Percentiles rank a stretch among this genome's conserved stretches.
phyloP scores from a whole-genome alignment of 2,888 invertebrate genomes.

The Microctonus hyperodae region DNA sequence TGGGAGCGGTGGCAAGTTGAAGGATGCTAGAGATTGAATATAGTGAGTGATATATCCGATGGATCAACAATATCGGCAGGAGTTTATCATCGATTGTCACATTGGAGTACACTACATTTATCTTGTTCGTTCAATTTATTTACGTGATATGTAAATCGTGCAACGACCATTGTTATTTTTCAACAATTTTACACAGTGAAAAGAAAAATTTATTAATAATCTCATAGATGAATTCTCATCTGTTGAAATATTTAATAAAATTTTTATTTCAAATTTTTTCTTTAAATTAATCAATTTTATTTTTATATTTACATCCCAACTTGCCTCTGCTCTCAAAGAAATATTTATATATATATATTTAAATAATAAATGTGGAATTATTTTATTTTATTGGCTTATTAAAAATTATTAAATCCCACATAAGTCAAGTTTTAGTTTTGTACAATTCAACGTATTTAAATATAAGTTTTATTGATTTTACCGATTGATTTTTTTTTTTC shows the following conservation, averaged over 20 bases:
- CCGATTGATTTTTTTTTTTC: neutral
- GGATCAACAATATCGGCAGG: neutral
- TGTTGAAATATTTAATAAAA: no score
- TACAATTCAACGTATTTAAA: neutral
- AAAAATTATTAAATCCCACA: conserved; percentile 29
- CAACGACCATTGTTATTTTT: neutral
- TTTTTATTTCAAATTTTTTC: no score
- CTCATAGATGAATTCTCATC: no score
- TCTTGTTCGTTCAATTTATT: neutral
- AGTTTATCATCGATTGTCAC: neutral
- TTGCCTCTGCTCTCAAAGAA: conserved; percentile 18
- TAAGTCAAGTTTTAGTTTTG: neutral
- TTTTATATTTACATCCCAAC: neutral
- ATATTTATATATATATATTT: neutral
- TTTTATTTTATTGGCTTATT: conserved; percentile 14
- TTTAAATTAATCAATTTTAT: no score
- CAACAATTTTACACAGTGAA: neutral
- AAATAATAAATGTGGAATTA: neutral
- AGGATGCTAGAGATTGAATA: neutral
- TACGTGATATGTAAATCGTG: neutral
- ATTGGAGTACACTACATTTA: neutral
- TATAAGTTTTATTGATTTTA: neutral
- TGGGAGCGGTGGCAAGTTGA: conserved; percentile 33
- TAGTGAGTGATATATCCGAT: neutral
- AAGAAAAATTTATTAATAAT: no score